These are phyloP conservation scores for Leucophenga maculata DNA, from an alignment of 2,888 invertebrate species.

Conservation along the genomic window DNA sequence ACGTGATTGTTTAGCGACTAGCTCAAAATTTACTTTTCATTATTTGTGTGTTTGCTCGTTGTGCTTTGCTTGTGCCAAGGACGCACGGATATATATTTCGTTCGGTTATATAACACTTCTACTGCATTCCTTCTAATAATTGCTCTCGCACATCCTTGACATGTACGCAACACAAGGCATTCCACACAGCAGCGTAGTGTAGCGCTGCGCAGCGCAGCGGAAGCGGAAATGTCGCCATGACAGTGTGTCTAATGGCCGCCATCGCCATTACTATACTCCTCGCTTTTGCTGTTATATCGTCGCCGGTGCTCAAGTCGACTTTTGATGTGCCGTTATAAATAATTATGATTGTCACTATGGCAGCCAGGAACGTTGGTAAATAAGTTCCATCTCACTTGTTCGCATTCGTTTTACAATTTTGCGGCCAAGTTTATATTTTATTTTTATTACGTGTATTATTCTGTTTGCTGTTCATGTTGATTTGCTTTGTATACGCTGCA, in stretches of 20 bases:
- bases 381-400: not conserved
- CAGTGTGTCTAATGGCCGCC: no score
- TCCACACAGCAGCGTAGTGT: no score
- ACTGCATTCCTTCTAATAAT: conserved; percentile 10
- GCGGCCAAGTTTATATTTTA: conserved; percentile 14
- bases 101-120: not conserved
- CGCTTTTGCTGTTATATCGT: not conserved
- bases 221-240: no score
- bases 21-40: not conserved
- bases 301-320: not conserved
- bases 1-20: conserved; percentile 1
- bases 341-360: not conserved
- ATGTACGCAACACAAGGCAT: not conserved
- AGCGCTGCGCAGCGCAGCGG: not conserved
- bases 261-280: no score
- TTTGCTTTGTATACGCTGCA: not conserved
- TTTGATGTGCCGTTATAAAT: conserved; percentile 8
- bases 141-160: conserved; percentile 7
- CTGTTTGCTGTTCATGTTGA: not conserved
- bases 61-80: not conserved
- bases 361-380: conserved; percentile 6
- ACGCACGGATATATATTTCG: not conserved
- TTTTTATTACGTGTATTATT: not conserved
- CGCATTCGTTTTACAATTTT: not conserved
- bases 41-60: not conserved